phyloP scores from a whole-genome alignment of 2,113 vertebrate genomes.

The Trachemys scripta region DNA sequence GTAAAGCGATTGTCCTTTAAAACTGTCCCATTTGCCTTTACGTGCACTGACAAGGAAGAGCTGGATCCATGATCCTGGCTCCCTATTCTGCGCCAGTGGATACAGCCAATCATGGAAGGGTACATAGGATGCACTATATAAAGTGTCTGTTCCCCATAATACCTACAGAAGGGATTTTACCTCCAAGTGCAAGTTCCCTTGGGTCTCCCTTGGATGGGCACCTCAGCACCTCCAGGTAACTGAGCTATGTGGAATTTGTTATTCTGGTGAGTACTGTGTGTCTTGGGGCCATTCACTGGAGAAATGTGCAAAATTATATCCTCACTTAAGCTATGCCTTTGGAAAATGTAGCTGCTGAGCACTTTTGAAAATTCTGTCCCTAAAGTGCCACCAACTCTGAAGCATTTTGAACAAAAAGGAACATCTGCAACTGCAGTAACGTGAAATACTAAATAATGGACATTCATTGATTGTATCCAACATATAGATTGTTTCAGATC shows the following conservation, averaged over 20 bases:
- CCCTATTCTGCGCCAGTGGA: rapidly evolving
- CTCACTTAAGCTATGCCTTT: background rate
- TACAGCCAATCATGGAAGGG: background rate
- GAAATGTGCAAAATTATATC: background rate
- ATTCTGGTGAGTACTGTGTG: background rate
- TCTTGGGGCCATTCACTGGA: background rate
- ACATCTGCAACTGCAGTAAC: slow-evolving; percentile 8
- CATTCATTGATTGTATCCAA: background rate
- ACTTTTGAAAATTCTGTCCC: background rate
- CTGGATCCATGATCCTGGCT: background rate
- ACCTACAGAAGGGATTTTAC: background rate
- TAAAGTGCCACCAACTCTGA: background rate
- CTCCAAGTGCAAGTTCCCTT: background rate
- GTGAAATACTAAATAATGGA: slow-evolving; percentile 21
- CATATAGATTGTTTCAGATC: background rate
- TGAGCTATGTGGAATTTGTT: background rate
- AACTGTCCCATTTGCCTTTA: background rate
- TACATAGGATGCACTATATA: background rate
- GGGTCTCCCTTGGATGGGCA: background rate
- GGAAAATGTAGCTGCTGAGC: background rate
- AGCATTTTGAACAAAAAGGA: background rate
- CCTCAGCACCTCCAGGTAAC: background rate
- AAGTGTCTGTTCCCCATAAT: background rate
- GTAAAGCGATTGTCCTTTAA: background rate
- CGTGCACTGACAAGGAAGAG: background rate